A percentile compares a stretch with the other conserved stretches of the same genome.
phyloP scores from a whole-genome alignment of 2,797 vertebrate species.

The Acanthornis magna region DNA sequence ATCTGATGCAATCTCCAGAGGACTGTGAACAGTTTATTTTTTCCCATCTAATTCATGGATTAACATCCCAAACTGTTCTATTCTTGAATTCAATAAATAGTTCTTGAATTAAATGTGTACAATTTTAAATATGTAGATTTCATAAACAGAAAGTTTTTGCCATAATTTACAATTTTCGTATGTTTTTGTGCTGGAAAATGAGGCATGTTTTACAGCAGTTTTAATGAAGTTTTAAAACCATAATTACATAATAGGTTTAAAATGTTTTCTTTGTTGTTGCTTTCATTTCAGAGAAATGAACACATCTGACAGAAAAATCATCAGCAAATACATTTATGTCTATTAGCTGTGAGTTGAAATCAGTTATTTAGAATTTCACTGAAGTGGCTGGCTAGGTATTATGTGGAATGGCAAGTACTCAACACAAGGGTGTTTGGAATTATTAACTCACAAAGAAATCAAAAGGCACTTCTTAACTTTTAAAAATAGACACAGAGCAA shows the following conservation, averaged over 20 bases:
- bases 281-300: neutral
- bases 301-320: neutral
- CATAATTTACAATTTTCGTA: neutral
- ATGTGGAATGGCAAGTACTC: neutral
- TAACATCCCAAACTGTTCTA: neutral
- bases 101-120: neutral
- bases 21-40: neutral
- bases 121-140: neutral
- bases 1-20: neutral
- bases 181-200: neutral
- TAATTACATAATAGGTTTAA: neutral
- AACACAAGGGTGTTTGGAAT: neutral
- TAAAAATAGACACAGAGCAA: neutral
- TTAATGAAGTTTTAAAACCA: neutral
- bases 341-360: neutral
- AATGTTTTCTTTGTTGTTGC: neutral
- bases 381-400: neutral
- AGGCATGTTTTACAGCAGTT: neutral
- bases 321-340: neutral
- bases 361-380: neutral
- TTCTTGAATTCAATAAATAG: neutral
- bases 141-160: neutral
- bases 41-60: neutral
- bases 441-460: neutral
- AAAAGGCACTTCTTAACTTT: neutral